Evolutionary conservation across 2,113 vertebrate genomes (phyloP), one percentile per base, ranked within the genome.

Genomic region (Amblyornis subalaris): DNA sequence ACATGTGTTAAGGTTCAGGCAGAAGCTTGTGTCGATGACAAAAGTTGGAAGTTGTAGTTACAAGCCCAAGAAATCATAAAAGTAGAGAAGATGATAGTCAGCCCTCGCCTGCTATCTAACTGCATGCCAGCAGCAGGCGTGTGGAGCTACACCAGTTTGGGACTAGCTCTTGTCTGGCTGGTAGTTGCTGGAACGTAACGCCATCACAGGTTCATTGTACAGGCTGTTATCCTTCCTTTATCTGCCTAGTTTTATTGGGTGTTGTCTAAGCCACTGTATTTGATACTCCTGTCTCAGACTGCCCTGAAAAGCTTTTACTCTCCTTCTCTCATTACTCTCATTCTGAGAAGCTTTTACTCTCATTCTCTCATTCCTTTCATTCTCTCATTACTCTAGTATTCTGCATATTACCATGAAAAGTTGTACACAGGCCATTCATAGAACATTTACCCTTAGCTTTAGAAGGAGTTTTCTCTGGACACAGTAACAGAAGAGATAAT

Each of bases 161-260:
- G 44, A 18, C 22, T 40, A 17, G 36, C 38, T 85, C 55, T 80
- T 74, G 29, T 4, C 48, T 77, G 45, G 36, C 60, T 66, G 7
- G 44, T 26, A 35, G 21, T 6, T 85, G 22, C 75, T 75, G 64
- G n/a, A 13, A 42, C 61, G 45, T 45, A 73, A 48, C 9, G 22
- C 24, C 8, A 5, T 26, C 60, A 58, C 20, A 57, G 23, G 15
- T 6, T 33, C 19, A 20, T 1, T 6, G 10, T 33, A 31, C 0
- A 0, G 22, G 28, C 22, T 5, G 0, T 14, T 93, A 67, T 40
- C 31, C 47, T 80, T 65, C 14, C 23, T 69, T 51, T 75, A 45
- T 51, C 36, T 72, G 5, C 28, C 53, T 69, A 4, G 17, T 72
- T 76, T 80, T 64, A 12, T 21, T 64, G 16, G 5, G 22, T 67